Conservation (phyloP, 2,888 invertebrate species). For the Melipona beecheii region DNA sequence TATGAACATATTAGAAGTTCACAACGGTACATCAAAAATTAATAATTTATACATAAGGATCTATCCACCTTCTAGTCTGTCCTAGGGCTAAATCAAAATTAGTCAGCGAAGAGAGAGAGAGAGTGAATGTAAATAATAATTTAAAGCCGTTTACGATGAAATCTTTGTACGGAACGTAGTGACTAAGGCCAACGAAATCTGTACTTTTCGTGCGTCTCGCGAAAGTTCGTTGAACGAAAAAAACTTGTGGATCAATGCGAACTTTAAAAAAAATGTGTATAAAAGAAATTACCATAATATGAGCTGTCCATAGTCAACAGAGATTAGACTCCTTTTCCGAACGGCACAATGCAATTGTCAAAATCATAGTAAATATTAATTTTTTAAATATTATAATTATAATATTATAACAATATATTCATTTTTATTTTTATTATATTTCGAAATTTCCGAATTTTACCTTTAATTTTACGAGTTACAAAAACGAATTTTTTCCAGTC, state of each 20-base stretch:
- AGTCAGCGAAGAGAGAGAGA: conserved; percentile 69
- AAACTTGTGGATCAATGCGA: conserved; percentile 62
- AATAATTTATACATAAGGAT: conserved; percentile 53
- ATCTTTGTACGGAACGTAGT: conserved; percentile 69
- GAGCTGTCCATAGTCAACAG: conserved; percentile 64
- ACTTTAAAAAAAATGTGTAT: conserved; percentile 54
- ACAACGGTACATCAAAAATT: conserved; percentile 50
- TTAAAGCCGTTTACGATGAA: conserved; percentile 66
- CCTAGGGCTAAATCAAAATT: conserved; percentile 78
- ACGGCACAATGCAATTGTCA: conserved; percentile 63
- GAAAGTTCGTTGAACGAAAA: conserved; percentile 63
- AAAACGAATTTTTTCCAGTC: neutral
- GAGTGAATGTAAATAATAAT: conserved; percentile 71
- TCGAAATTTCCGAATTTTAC: conserved; percentile 9
- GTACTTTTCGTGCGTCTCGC: conserved; percentile 53
- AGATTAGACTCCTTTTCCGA: conserved; percentile 58
- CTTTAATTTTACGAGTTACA: conserved; percentile 11
- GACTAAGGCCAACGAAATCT: conserved; percentile 66
- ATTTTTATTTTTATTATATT: conserved; percentile 15
- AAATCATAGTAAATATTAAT: conserved; percentile 59
- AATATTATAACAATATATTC: neutral
- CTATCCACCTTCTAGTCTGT: conserved; percentile 61
- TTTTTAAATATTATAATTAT: conserved; percentile 6
- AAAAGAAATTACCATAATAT: conserved; percentile 55
- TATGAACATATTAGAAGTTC: conserved; percentile 28